Evolutionary conservation across 2,888 invertebrate genomes (phyloP).

Genomic region (Heliconius aoede): DNA sequence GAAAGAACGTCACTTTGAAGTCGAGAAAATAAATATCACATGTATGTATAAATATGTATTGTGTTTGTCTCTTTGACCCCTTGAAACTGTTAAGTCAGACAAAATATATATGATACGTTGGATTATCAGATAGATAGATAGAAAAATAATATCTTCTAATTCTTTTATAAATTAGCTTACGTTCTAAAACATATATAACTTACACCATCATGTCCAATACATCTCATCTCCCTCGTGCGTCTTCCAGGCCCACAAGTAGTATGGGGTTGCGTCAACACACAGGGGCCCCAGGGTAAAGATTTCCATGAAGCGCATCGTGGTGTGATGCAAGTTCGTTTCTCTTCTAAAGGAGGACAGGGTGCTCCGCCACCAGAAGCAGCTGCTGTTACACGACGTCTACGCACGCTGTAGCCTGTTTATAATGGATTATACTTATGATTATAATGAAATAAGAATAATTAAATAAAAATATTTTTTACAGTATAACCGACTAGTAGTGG

Average conservation of each 20-base stretch:
- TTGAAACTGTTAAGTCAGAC: too few species aligned
- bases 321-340: constrained; percentile 81
- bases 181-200: constrained; percentile 47
- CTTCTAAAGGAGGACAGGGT: constrained; percentile 79
- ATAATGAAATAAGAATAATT: background rate
- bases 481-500: too few species aligned
- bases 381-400: constrained; percentile 74
- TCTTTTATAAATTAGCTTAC: too few species aligned
- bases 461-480: background rate
- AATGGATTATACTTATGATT: too few species aligned
- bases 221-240: constrained; percentile 81
- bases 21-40: background rate
- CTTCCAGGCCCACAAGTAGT: constrained; percentile 85
- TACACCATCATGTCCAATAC: constrained; percentile 83
- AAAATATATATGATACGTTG: too few species aligned
- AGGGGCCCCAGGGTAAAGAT: constrained; percentile 81
- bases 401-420: constrained; percentile 73
- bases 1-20: background rate
- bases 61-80: too few species aligned
- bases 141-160: too few species aligned
- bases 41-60: too few species aligned
- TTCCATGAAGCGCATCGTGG: constrained; percentile 82
- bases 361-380: constrained; percentile 81
- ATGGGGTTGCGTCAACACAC: constrained; percentile 72
- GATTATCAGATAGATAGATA: too few species aligned